Conservation (phyloP, 2,797 vertebrate genomes). For the Falco peregrinus region DNA sequence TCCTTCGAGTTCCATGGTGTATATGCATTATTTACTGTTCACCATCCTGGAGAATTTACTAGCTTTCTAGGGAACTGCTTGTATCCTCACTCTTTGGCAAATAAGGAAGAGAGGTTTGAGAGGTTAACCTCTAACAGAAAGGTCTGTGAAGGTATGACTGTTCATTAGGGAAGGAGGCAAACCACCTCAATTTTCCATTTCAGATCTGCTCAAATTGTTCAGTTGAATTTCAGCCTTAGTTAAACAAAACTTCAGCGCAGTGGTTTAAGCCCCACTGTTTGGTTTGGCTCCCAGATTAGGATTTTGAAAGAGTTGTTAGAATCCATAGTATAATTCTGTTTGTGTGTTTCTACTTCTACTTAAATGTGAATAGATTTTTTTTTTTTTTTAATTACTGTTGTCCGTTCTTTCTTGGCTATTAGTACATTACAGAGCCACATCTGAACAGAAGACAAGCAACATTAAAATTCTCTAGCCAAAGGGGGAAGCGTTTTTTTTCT, state of each 20-base stretch:
- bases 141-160: neutral
- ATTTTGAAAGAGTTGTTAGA: neutral
- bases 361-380: neutral
- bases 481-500: neutral
- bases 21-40: neutral
- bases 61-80: constrained; percentile 42
- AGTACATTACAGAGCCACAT: neutral
- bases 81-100: neutral
- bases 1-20: neutral
- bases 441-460: neutral
- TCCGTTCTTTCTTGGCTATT: neutral
- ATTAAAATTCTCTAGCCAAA: neutral
- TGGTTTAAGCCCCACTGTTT: neutral
- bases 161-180: neutral
- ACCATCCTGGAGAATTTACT: neutral
- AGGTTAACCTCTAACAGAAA: constrained; percentile 29
- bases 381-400: neutral
- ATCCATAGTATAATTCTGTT: neutral
- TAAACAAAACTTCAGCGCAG: constrained; percentile 3
- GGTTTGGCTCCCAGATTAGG: neutral
- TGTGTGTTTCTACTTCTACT: neutral
- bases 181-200: constrained; percentile 18
- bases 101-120: neutral
- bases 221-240: neutral
- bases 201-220: neutral